Percentiles rank a stretch among this genome's conserved stretches.
phyloP scores from a whole-genome alignment of 2,888 invertebrate species.

The Heterodera filipjevi region DNA sequence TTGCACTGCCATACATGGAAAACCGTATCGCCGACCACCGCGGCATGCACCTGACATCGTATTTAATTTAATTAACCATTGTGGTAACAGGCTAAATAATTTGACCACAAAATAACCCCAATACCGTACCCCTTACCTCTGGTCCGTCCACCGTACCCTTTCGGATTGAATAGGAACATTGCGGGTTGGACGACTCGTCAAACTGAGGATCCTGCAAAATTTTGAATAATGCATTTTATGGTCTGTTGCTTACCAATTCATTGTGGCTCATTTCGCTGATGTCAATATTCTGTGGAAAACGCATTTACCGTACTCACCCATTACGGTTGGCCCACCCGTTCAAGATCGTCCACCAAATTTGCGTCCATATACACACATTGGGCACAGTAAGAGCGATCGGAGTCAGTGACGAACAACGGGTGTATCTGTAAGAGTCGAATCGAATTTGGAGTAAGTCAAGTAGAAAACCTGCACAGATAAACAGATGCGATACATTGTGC shows the following conservation, averaged over 20 bases:
- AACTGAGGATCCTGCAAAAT: conserved; percentile 54
- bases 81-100: too few species aligned
- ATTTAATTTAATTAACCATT: too few species aligned
- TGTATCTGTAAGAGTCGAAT: conserved; percentile 56
- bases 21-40: conserved; percentile 62
- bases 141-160: conserved; percentile 59
- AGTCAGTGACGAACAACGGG: conserved; percentile 64
- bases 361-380: conserved; percentile 64
- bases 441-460: too few species aligned
- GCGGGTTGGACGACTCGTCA: conserved; percentile 56
- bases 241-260: conserved; percentile 40
- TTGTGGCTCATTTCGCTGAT: conserved; percentile 59
- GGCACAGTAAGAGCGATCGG: conserved; percentile 64
- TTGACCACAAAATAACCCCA: not conserved
- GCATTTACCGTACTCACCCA: not conserved
- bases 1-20: conserved; percentile 64
- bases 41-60: conserved; percentile 49
- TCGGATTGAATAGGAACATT: conserved; percentile 60
- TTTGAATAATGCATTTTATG: not conserved
- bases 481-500: conserved; percentile 60
- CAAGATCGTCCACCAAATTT: conserved; percentile 58
- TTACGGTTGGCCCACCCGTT: conserved; percentile 44
- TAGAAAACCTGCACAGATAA: conserved; percentile 12
- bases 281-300: conserved; percentile 9
- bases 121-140: conserved; percentile 35